phyloP scores from a whole-genome alignment of 2,888 invertebrate species.

The Orthosia incerta region DNA sequence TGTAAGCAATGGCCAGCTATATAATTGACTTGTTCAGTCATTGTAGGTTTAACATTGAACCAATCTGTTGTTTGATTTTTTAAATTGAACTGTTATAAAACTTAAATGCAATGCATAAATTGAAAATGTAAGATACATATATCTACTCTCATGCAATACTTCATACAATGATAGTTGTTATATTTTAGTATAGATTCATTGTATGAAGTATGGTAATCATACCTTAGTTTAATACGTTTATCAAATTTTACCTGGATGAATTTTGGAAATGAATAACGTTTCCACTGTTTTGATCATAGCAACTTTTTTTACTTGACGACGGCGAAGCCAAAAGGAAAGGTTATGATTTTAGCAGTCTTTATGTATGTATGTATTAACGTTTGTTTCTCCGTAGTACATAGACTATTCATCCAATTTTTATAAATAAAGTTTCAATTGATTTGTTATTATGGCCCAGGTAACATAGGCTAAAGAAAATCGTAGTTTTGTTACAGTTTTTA shows the following conservation, averaged over 20 bases:
- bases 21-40: conserved; percentile 79
- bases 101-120: conserved; percentile 90
- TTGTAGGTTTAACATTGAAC: conserved; percentile 81
- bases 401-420: no score
- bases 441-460: no score
- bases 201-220: conserved; percentile 76
- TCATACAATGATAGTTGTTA: conserved; percentile 71
- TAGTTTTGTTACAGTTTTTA: no score
- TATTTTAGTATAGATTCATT: conserved; percentile 67
- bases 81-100: conserved; percentile 89
- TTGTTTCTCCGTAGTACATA: no score
- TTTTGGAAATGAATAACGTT: conserved; percentile 35
- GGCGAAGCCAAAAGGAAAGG: no score
- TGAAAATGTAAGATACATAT: conserved; percentile 89
- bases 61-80: conserved; percentile 88
- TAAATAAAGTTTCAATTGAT: no score
- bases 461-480: no score
- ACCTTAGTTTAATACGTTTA: conserved; percentile 74
- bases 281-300: conserved; percentile 5
- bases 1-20: conserved; percentile 82
- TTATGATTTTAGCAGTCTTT: no score
- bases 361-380: no score
- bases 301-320: not conserved
- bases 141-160: conserved; percentile 85
- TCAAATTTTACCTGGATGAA: conserved; percentile 75